Evolutionary conservation across 1,140 invertebrate genomes (phyloP).

Genomic region (Lepidostoma basale): DNA sequence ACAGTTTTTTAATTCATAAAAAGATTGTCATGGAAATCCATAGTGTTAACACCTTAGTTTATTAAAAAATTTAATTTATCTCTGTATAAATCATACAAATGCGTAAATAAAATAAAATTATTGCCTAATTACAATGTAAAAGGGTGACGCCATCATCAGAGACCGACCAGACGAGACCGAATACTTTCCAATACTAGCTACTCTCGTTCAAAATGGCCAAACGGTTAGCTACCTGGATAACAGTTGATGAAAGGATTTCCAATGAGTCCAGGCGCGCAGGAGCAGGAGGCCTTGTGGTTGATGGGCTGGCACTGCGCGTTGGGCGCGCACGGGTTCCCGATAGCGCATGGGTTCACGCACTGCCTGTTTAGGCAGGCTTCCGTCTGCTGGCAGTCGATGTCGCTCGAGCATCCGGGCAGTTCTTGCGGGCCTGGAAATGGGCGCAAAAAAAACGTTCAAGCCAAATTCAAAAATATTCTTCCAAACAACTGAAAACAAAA

Average conservation of each 20-base stretch:
- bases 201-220: no score
- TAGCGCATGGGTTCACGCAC: conserved; percentile 79
- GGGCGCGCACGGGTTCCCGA: conserved; percentile 75
- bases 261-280: conserved; percentile 73
- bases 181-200: no score
- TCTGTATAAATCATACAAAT: no score
- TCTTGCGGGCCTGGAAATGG: conserved; percentile 55
- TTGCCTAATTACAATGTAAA: no score
- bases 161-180: no score
- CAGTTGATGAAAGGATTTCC: conserved; percentile 85
- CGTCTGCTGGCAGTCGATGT: conserved; percentile 73
- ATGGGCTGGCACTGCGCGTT: conserved; percentile 79
- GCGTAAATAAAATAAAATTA: no score
- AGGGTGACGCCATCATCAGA: no score
- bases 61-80: no score
- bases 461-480: background rate
- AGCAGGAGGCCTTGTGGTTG: conserved; percentile 78
- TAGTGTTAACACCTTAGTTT: no score
- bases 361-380: conserved; percentile 75
- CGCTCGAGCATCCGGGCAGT: conserved; percentile 68
- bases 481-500: conserved; percentile 11
- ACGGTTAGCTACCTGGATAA: conserved; percentile 63
- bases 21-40: no score
- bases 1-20: no score
- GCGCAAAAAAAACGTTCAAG: background rate